These are phyloP conservation scores for Columba livia DNA, from an alignment of 2,113 vertebrate genomes.

Conservation along the genomic window DNA sequence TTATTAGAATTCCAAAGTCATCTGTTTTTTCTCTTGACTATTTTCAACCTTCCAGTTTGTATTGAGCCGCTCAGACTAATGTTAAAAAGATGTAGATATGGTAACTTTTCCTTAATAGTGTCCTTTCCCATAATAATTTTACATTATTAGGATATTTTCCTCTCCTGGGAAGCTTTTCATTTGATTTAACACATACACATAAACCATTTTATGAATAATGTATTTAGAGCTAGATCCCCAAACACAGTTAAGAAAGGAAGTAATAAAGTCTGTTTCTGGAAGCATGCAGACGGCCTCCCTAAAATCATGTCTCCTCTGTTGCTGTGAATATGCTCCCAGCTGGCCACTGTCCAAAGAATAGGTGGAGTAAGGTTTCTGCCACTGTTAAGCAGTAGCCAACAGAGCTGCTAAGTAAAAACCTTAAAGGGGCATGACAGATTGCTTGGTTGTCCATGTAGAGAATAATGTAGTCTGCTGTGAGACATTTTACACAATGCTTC, in stretches of 20 bases:
- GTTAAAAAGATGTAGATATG: slow-evolving; percentile 23
- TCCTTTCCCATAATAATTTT: slow-evolving; percentile 21
- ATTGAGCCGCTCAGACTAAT: not conserved
- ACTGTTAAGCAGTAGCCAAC: not conserved
- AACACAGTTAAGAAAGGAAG: slow-evolving; percentile 22
- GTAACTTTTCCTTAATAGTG: slow-evolving; percentile 24
- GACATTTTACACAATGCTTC: not conserved
- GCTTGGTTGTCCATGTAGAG: not conserved
- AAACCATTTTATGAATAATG: slow-evolving; percentile 58
- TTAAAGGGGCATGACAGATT: slow-evolving; percentile 30
- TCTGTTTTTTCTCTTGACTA: not conserved
- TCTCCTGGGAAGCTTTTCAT: slow-evolving; percentile 29
- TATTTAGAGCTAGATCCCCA: slow-evolving; percentile 31
- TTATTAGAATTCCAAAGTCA: not conserved
- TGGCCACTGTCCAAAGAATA: not conserved
- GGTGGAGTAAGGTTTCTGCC: not conserved
- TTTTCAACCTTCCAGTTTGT: not conserved
- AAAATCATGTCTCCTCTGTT: not conserved
- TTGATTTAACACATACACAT: slow-evolving; percentile 41
- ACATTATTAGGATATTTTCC: slow-evolving; percentile 25
- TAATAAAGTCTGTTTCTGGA: slow-evolving; percentile 11
- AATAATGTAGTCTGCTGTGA: slow-evolving; percentile 16
- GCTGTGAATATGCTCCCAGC: slow-evolving; percentile 11
- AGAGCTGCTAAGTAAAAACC: slow-evolving; percentile 21
- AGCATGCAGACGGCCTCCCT: not conserved